Percentiles rank a stretch among this genome's conserved stretches.
These are phyloP conservation scores for Huso huso DNA, from an alignment of 2,797 vertebrate genomes.

Conservation along the genomic window DNA sequence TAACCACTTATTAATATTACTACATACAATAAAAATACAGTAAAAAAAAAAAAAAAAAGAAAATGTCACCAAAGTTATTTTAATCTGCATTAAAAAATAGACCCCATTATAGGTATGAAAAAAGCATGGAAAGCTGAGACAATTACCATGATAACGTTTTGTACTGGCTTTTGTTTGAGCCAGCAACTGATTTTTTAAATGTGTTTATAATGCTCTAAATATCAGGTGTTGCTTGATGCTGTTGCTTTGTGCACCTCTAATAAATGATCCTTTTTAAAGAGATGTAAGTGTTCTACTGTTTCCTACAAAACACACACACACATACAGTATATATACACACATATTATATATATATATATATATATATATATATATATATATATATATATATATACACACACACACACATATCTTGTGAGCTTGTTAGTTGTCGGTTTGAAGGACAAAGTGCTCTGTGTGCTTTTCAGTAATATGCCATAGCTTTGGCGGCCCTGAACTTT, in stretches of 20 bases:
- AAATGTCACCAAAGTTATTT: too few species aligned
- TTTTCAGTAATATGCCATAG: constrained; percentile 6
- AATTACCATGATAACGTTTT: too few species aligned
- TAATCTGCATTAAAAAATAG: too few species aligned
- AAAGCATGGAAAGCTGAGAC: too few species aligned
- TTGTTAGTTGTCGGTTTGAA: constrained; percentile 3
- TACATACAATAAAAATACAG: too few species aligned
- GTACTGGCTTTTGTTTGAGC: too few species aligned
- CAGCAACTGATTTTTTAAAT: too few species aligned
- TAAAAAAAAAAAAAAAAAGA: too few species aligned
- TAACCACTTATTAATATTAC: too few species aligned
- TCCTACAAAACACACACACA: background rate
- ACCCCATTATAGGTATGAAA: too few species aligned
- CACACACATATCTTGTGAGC: background rate
- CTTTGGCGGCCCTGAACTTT: constrained; percentile 12
- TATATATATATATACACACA: background rate
- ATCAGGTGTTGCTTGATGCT: background rate
- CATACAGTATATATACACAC: background rate
- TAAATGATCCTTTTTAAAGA: too few species aligned
- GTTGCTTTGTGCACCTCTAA: background rate
- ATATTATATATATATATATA: background rate
- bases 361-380: background rate
- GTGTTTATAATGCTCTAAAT: too few species aligned
- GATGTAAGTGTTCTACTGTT: background rate
- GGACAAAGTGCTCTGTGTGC: constrained; percentile 14